Conservation (phyloP, 30 jellyfish, hydroid and myxozoan species). For the Pelagia noctiluca region DNA sequence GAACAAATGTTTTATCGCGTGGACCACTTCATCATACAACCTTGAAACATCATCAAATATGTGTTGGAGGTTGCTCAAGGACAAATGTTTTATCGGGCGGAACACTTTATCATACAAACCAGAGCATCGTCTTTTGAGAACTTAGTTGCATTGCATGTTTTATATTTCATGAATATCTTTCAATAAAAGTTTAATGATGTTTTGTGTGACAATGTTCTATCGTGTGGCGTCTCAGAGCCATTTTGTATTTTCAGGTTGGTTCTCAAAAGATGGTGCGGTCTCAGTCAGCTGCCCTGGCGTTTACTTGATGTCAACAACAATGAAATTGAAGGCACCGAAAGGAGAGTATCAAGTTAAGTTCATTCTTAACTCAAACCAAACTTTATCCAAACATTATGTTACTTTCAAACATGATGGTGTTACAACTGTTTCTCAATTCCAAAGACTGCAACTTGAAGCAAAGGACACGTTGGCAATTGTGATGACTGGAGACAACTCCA, state of each 20-base stretch:
- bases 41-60: too few relatives aligned
- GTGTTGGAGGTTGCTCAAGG: too few relatives aligned
- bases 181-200: too few relatives aligned
- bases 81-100: too few relatives aligned
- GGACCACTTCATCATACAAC: too few relatives aligned
- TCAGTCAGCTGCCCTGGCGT: constrained; percentile 56
- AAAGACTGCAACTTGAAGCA: background rate
- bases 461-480: constrained; percentile 7
- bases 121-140: too few relatives aligned
- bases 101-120: too few relatives aligned
- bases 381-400: constrained; percentile 3
- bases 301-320: constrained; percentile 30
- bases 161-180: too few relatives aligned
- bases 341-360: constrained; percentile 36
- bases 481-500: constrained; percentile 2
- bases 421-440: constrained; percentile 42
- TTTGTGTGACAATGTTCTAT: too few relatives aligned
- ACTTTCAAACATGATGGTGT: constrained; percentile 1
- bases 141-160: too few relatives aligned
- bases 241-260: constrained; percentile 6
- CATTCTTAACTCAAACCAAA: background rate
- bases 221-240: too few relatives aligned
- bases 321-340: constrained; percentile 35
- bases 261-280: background rate
- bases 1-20: too few relatives aligned